A percentile compares a stretch with the other conserved stretches of the same genome.
Evolutionary conservation across 2,888 invertebrate species (phyloP).

Genomic region (Drosophila eohydei): DNA sequence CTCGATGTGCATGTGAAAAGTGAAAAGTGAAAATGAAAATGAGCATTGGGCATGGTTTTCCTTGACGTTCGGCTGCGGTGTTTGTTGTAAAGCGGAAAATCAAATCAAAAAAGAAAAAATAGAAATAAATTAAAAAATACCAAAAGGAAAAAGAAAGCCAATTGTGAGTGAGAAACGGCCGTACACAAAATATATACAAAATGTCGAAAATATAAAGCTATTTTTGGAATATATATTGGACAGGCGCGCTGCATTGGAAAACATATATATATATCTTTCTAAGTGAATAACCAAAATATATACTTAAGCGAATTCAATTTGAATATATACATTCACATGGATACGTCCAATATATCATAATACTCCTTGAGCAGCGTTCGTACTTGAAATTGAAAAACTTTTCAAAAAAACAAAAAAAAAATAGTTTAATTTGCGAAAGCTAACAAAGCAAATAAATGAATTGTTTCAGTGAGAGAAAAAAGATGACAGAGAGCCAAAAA

Average conservation of each 20-base stretch:
- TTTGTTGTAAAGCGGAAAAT: slow-evolving; percentile 65
- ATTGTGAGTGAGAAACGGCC: slow-evolving; percentile 65
- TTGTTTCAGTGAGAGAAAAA: slow-evolving; percentile 32
- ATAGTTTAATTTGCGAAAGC: slow-evolving; percentile 27
- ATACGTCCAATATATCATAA: slow-evolving; percentile 23
- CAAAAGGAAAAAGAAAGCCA: slow-evolving; percentile 59
- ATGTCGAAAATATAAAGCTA: slow-evolving; percentile 78
- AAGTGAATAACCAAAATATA: slow-evolving; percentile 44
- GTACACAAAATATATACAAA: slow-evolving; percentile 55
- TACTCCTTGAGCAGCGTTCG: slow-evolving; percentile 6
- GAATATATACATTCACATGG: slow-evolving; percentile 1
- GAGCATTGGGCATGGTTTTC: slow-evolving; percentile 75
- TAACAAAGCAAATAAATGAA: slow-evolving; percentile 46
- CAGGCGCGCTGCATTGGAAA: slow-evolving; percentile 67
- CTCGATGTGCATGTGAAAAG: slow-evolving; percentile 66
- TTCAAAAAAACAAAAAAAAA: slow-evolving; percentile 8
- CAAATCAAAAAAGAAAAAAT: slow-evolving; percentile 38
- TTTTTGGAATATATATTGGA: slow-evolving; percentile 78
- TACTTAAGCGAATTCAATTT: slow-evolving; percentile 15
- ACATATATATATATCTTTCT: background rate
- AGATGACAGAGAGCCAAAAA: background rate
- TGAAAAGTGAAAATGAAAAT: slow-evolving; percentile 75
- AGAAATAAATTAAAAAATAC: slow-evolving; percentile 23
- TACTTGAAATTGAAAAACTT: slow-evolving; percentile 10
- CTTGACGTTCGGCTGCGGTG: slow-evolving; percentile 63